These are phyloP conservation scores for Gymnorhina tibicen DNA, from an alignment of 2,113 vertebrate genomes.

Conservation along the genomic window DNA sequence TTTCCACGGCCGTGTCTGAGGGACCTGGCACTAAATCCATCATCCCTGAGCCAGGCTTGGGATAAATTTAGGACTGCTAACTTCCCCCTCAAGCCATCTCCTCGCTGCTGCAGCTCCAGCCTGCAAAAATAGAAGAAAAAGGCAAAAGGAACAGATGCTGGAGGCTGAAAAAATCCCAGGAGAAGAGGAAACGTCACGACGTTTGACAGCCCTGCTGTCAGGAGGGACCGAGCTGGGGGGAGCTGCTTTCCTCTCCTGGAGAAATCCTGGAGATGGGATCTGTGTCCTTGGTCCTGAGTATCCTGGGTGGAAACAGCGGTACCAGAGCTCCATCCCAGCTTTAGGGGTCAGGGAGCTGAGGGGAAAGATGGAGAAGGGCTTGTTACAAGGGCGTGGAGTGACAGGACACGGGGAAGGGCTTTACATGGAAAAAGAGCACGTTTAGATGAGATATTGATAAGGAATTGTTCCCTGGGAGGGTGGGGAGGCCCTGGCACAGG, in stretches of 20 bases:
- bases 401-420: background rate
- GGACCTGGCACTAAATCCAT: background rate
- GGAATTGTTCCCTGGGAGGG: background rate
- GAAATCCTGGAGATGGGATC: background rate
- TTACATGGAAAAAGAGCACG: background rate
- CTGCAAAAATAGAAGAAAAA: constrained; percentile 6
- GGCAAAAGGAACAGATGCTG: constrained; percentile 23
- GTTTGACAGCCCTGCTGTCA: background rate
- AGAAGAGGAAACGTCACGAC: rapidly evolving
- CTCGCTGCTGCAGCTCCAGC: background rate
- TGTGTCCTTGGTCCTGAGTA: background rate
- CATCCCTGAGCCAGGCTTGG: background rate
- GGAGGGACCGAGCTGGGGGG: background rate
- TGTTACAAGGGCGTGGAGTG: background rate
- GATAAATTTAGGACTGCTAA: background rate
- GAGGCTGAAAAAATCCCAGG: background rate
- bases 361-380: background rate
- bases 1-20: background rate
- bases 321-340: background rate
- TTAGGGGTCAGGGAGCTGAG: background rate
- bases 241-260: background rate
- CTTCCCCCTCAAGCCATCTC: background rate
- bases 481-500: background rate
- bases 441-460: background rate
- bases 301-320: background rate